Evolutionary conservation across 2,113 vertebrate species (phyloP), one percentile per base, ranked within the genome.

Genomic region (Mastomys natalensis): DNA sequence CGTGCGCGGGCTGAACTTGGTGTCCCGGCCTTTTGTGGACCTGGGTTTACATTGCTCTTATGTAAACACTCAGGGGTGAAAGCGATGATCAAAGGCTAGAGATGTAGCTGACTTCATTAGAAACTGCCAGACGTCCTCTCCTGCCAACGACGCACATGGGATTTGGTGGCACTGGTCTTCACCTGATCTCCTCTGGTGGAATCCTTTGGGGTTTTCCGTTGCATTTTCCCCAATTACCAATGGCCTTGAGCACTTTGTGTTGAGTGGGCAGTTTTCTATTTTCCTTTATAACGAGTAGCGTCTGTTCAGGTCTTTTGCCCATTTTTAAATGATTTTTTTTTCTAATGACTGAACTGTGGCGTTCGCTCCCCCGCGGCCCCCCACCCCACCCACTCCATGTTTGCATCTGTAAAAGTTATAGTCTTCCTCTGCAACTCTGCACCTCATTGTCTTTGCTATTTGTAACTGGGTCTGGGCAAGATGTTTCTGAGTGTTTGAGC

Each of bases 21-120:
- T 66, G 70, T 81, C 60, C 17, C 5, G 37, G 91, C 19, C 93
- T 85, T 93, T 86, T 74, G 94, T 51, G 62, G 93, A n/a, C 51
- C 34, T 45, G 8, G 84, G 92, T 95, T 96, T 93, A 94, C 95
- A 95, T 76, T 55, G 43, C 90, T 89, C 94, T 76, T 94, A 34
- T 96, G 87, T 96, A 94, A 97, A 96, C 64, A 97, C 62, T 72
- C 60, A 12, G 68, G 64, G 13, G 26, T 43, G 21, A 84, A 40
- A 37, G 40, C 12, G 55, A 26, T 26, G 62, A 91, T 96, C 94
- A 95, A 92, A 94, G 92, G 70, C 26, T 1, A 19, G 55, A 66
- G 62, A 40, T 77, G 13, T 16, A 21, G 95, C 55, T 93, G 82
- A 96, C 95, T 98, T 96, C 70, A 96, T 96, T 90, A 97, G 95